Percentiles rank a stretch among this genome's conserved stretches.
Evolutionary conservation across 2,797 vertebrate species (phyloP).

Genomic region (Girardinus metallicus): DNA sequence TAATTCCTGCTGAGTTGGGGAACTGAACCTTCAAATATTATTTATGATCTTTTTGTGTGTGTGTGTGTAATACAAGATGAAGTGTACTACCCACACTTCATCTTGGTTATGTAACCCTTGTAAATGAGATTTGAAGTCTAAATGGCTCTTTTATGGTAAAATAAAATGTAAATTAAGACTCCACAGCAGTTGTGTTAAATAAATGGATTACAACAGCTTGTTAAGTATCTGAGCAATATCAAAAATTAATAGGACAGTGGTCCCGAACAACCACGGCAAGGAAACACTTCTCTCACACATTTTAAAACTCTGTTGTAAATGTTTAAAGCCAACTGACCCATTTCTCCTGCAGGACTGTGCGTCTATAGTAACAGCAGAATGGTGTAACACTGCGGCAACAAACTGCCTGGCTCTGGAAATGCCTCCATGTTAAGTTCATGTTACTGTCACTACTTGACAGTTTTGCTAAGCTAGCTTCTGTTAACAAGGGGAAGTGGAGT

Average conservation of each 20-base stretch:
- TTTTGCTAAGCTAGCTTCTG: not conserved
- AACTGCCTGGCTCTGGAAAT: slow-evolving; percentile 1
- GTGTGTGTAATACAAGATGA: too few relatives aligned
- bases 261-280: not conserved
- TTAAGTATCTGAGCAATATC: not conserved
- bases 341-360: not conserved
- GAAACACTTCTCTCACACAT: not conserved
- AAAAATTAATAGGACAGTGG: not conserved
- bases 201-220: not conserved
- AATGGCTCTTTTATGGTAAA: not conserved
- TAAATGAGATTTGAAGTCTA: not conserved
- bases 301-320: not conserved
- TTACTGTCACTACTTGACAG: slow-evolving; percentile 3
- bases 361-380: not conserved
- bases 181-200: not conserved
- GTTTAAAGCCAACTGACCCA: not conserved
- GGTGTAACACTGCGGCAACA: not conserved
- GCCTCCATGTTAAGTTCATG: not conserved
- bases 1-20: not conserved
- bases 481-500: not conserved
- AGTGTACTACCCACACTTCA: not conserved
- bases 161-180: not conserved
- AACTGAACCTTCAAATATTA: not conserved
- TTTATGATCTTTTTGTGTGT: not conserved
- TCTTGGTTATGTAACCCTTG: not conserved